Percentiles rank a stretch among this genome's conserved stretches.
These are phyloP conservation scores for Microtus ochrogaster DNA, from an alignment of 2,113 vertebrate species.

Conservation along the genomic window DNA sequence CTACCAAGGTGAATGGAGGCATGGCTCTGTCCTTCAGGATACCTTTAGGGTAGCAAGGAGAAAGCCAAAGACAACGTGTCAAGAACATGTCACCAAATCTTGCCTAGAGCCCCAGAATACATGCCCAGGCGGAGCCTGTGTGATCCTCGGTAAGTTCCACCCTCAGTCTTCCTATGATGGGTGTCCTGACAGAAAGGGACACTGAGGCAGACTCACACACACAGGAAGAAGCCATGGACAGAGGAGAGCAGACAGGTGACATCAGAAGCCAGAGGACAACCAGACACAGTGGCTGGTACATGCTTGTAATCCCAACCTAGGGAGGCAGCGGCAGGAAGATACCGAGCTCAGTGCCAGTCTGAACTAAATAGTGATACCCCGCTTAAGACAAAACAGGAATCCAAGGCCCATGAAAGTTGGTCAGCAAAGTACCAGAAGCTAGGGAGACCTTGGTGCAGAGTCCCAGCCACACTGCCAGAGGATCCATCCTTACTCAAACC, in stretches of 20 bases:
- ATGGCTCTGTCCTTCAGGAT: not conserved
- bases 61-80: accelerated
- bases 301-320: not conserved
- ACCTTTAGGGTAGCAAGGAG: not conserved
- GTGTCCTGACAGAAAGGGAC: not conserved
- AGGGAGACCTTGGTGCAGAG: not conserved
- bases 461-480: not conserved
- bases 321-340: not conserved
- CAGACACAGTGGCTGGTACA: not conserved
- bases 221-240: not conserved
- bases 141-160: not conserved
- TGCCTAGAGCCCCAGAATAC: not conserved
- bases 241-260: not conserved
- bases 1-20: not conserved
- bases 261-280: not conserved
- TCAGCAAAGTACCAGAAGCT: not conserved
- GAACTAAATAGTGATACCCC: not conserved
- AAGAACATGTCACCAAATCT: not conserved
- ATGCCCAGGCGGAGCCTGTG: accelerated
- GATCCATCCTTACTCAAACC: not conserved
- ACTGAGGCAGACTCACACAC: not conserved
- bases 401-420: not conserved
- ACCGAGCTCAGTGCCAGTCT: not conserved
- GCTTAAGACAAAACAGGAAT: not conserved
- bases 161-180: not conserved